Evolutionary conservation across 2,888 invertebrate species (phyloP), one percentile per base, ranked within the genome.

Genomic region (Ichneumon xanthorius): DNA sequence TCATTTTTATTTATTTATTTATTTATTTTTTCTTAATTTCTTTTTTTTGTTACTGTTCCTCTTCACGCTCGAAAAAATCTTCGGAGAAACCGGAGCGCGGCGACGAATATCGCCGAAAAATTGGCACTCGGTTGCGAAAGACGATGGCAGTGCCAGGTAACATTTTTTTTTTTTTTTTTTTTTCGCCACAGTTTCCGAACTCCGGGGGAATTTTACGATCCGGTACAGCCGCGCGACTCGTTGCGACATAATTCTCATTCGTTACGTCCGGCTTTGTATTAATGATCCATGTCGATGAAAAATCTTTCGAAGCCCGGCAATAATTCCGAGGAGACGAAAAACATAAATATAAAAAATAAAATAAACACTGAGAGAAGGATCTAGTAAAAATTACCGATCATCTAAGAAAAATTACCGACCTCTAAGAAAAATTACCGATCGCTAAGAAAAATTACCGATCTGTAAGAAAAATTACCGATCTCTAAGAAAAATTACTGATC

Each of bases 181-280:
- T 55, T 55, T 1, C 11, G 2, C 30, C 61, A 19, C 30, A 61
- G 61, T 26, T 16, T 61, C 61, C 61, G 16, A 11, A 40, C 55
- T 37, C 37, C 67, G 37, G 50, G 19, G 72, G 73, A 58, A 72
- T 76, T 68, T 77, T 45, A 81, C 68, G 80, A 80, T 37, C 61
- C 61, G 30, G 11, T n/a, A 4, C 16, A 14, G 14, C n/a, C 40
- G 65, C 61, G n/a, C 55, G 67, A 70, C 45, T 45, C 65, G 68
- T 73, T 77, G 61, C 77, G 65, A 61, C 68, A 81, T 70, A 53
- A 84, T 73, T 79, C 37, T 67, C 45, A 70, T 67, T 73, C 40
- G 45, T 61, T 58, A 58, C 48, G 61, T 77, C 80, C 77, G 77
- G 68, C 53, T 53, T 33, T 58, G 33, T 9, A 37, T 72, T 73